These are phyloP conservation scores for Synchiropus splendidus DNA, from an alignment of 2,113 vertebrate genomes.

Conservation along the genomic window DNA sequence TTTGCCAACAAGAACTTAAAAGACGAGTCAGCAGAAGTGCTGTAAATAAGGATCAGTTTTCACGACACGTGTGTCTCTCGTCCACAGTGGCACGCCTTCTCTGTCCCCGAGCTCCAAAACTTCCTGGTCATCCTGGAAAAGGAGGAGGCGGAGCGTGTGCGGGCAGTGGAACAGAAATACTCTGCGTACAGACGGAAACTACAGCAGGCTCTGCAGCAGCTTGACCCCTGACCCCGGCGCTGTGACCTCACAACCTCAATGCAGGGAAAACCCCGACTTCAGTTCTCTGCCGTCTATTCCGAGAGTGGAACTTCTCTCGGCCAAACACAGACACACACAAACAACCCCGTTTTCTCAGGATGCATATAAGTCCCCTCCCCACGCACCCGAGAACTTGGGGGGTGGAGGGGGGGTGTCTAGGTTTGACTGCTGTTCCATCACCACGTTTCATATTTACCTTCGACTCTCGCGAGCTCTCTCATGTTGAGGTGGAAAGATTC, in stretches of 20 bases:
- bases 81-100: constrained; percentile 91
- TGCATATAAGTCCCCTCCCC: constrained; percentile 8
- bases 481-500: constrained; percentile 29
- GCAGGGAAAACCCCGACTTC: constrained; percentile 19
- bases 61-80: background rate
- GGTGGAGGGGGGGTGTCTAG: background rate
- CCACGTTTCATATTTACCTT: no score
- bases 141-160: constrained; percentile 85
- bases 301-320: constrained; percentile 26
- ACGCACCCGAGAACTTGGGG: constrained; percentile 7
- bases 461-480: no score
- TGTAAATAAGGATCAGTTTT: no score
- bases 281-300: constrained; percentile 9
- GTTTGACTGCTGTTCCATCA: background rate
- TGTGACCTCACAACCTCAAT: constrained; percentile 24
- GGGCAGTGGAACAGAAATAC: constrained; percentile 80
- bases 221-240: constrained; percentile 40
- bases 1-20: background rate
- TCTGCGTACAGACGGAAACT: constrained; percentile 75
- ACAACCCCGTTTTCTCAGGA: constrained; percentile 56
- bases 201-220: constrained; percentile 69
- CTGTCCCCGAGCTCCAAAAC: constrained; percentile 93
- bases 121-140: constrained; percentile 88
- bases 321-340: constrained; percentile 14
- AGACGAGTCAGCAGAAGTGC: no score